Base-by-base conservation (phyloP, 2,113 vertebrate species). In the Prunella fulvescens region DNA sequence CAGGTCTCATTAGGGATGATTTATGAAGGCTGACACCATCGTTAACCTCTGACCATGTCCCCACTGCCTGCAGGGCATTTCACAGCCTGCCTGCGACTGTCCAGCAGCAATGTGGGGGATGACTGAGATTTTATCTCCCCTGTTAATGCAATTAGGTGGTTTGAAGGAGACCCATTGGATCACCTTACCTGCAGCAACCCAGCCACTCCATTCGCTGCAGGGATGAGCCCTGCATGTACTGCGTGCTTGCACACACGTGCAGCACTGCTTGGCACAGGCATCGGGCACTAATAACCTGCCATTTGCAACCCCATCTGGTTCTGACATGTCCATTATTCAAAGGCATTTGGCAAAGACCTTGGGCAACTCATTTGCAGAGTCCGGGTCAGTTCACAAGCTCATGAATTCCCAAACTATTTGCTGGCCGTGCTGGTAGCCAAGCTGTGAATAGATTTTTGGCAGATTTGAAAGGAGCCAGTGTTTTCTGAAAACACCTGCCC, bases 311-410 rank as follows among this genome's bases (percentile, higher is more conserved):
- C 79, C 61, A 79, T 88, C 92, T 86, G 56, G 56, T 88, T 95
- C 79, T 77, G 88, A 95, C 79, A 70, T 4, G 48, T 81, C 90
- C 81, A 88, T 93, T 96, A 96, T 94, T 94, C 86, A 94, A 77
- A 93, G 82, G 72, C 82, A 88, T 92, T 96, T 96, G 95, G 94
- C 95, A 96, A 93, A 93, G 93, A 93, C 87, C 69, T 71, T 90
- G 80, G 85, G 92, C 88, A 92, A 88, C 90, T 83, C 72, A 73
- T 93, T 93, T 96, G 72, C 65, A 48, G 92, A 86, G 88, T 67
- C 82, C 5, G 4, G 88, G 92, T 94, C 90, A 90, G 82, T 74
- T 96, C 93, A 92, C 72, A 92, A 86, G 88, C 93, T 94, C 88
- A 74, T 93, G 89, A 95, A 95, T 95, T 86, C 88, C 54, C 79